Base-by-base conservation (phyloP, 2,888 invertebrate species). In the Hemaris fuciformis region DNA sequence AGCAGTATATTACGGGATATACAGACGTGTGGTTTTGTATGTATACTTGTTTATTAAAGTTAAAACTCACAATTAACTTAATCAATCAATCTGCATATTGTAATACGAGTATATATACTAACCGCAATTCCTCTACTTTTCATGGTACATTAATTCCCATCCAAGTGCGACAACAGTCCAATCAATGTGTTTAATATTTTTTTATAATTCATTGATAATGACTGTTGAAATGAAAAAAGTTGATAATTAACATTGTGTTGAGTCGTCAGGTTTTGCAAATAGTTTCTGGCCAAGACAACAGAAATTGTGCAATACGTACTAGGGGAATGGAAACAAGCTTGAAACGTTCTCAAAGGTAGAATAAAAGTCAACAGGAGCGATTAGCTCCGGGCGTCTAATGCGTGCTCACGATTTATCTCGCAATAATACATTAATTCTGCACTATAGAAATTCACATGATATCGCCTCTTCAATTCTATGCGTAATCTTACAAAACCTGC, bases 301-400 rank as follows among this genome's bases (percentile, higher is more conserved):
- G 18, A 53, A 31, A 53, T 31, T 53, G 10, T 53, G 31, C 31
- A 31, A 53, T 53, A 27, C 18, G 18, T 53, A n/a, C 23, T 45
- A 27, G 18, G 53, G 27, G 53, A 53, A 48, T 48, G 27, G 27
- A 48, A 48, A 53, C 31, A 20, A 27, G 27, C 53, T 53, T 53
- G 18, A 31, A 53, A 53, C 53, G 27, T 18, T 53, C 31, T 31
- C 72, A 64, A 74, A 78, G 72, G 74, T 71, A 76, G 79, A 81
- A 86, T 80, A 83, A 83, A 82, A 84, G 76, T 82, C 80, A 84
- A 89, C 91, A 75, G 91, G 76, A 91, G 91, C 90, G 88, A 84
- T 87, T 87, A 77, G 86, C 90, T 85, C 67, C 69, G 72, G 88
- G 91, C 89, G 72, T 74, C 75, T 75, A 79, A 79, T 80, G 83